Base-by-base conservation (phyloP, 2,888 invertebrate genomes). In the Koerneria pararmatus region DNA sequence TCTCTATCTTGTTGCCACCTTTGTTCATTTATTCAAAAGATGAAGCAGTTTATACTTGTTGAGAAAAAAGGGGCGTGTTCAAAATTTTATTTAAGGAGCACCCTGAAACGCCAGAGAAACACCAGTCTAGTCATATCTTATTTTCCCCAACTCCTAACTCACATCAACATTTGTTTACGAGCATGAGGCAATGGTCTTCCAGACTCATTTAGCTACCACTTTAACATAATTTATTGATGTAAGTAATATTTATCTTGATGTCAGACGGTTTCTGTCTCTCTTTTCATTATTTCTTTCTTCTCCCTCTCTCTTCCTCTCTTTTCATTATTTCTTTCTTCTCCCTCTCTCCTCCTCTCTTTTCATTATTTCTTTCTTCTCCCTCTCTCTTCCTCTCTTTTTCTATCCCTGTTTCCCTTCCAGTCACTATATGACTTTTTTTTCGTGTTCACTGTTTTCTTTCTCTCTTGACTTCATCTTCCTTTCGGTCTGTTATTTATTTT, bases 401-500 rank as follows among this genome's bases (percentile, higher is more conserved):
- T 48, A 51, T 48, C 51, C 34, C 53, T 32, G 53, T 51, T 41
- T 22, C 57, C 5, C 31, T 46, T n/a, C 49, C 54, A 27, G 24
- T 35, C 58, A 41, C 65, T 67, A 2, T 65, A 57, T 41, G 61
- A 48, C 57, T 65, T 58, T 34, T 61, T 54, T 5, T 64, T 67
- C 0, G 48, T 67, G 27, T 54, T 65, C 6, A 58, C 65, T 31
- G 63, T 64, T 58, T 61, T 66, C 19, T 61, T 66, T 53, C 37
- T 61, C 15, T 51, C 62, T 1, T 54, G 48, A 48, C 15, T 60
- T 63, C 29, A 62, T 71, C 24, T 67, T 65, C 11, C 71, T 69
- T 34, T 69, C 70, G 5, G 46, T 70, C 8, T n/a, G n/a, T n/a
- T n/a, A n/a, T n/a, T n/a, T n/a, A 48, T 71, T 3, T 69, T 69